Evolutionary conservation across 2,797 vertebrate genomes (phyloP).

Genomic region (Spea hammondii): DNA sequence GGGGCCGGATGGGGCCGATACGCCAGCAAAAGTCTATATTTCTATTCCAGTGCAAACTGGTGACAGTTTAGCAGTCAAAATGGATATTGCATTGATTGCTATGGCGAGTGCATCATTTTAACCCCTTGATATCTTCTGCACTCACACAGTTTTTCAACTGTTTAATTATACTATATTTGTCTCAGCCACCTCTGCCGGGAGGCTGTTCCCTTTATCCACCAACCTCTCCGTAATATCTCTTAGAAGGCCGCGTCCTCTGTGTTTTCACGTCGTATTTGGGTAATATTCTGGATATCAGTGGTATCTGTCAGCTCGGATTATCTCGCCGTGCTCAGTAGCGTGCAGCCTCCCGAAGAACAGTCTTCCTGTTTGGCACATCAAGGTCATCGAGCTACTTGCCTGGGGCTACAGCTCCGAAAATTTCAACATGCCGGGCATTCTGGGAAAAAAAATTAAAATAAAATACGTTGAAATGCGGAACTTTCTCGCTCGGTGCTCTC

Average conservation of each 20-base stretch:
- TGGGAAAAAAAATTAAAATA: slow-evolving; percentile 1
- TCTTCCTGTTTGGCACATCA: slow-evolving; percentile 25
- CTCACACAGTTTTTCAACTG: too few relatives aligned
- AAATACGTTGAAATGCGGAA: slow-evolving; percentile 23
- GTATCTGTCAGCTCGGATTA: slow-evolving; percentile 52
- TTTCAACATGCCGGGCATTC: not conserved
- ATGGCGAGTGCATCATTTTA: too few relatives aligned
- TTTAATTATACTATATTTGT: too few relatives aligned
- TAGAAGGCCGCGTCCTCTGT: not conserved
- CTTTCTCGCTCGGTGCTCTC: slow-evolving; percentile 13
- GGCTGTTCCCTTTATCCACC: too few relatives aligned
- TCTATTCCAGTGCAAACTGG: too few relatives aligned
- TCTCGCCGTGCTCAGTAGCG: not conserved
- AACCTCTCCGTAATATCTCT: too few relatives aligned
- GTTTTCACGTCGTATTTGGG: slow-evolving; percentile 34
- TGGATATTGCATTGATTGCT: too few relatives aligned
- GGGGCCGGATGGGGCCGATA: too few relatives aligned
- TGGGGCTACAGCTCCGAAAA: not conserved
- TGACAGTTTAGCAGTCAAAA: too few relatives aligned
- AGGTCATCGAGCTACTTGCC: slow-evolving; percentile 40
- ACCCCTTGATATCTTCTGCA: too few relatives aligned
- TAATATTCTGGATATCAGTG: slow-evolving; percentile 46
- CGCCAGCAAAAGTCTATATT: too few relatives aligned
- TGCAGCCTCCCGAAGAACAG: slow-evolving; percentile 34
- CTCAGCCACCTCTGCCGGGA: too few relatives aligned